Percentiles rank a stretch among this genome's conserved stretches.
These are phyloP conservation scores for Ranitomeya imitator DNA, from an alignment of 2,113 vertebrate genomes.

Conservation along the genomic window DNA sequence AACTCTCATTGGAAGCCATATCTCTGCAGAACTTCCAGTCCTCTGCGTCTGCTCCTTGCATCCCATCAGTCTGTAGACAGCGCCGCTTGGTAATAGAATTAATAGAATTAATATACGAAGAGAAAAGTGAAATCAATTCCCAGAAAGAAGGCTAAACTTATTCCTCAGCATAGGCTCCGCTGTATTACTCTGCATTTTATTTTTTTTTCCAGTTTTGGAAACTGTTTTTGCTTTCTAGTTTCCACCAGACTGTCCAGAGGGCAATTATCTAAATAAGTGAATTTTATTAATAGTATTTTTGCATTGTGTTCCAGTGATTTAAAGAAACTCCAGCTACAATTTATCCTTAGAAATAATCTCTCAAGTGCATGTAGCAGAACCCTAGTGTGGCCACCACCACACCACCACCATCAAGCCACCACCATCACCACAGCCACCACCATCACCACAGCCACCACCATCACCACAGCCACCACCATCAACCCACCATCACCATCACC, in stretches of 20 bases:
- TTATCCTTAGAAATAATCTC: not conserved
- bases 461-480: no score
- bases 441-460: no score
- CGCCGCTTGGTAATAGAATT: not conserved
- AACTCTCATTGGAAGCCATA: no score
- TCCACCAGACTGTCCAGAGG: not conserved
- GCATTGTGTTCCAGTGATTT: not conserved
- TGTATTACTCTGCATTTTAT: not conserved
- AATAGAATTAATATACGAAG: not conserved
- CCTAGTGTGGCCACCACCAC: no score
- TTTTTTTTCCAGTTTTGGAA: constrained; percentile 11
- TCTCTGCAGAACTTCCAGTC: no score
- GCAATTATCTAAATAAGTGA: not conserved
- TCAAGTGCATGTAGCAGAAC: not conserved
- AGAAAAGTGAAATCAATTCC: not conserved
- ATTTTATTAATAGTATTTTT: constrained; percentile 3
- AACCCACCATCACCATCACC: no score
- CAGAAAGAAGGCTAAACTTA: not conserved
- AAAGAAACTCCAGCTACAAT: not conserved
- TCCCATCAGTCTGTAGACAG: not conserved
- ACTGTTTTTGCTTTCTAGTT: constrained; percentile 12
- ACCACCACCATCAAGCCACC: no score
- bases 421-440: no score
- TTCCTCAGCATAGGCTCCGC: not conserved
- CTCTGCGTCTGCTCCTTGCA: no score